phyloP scores from a whole-genome alignment of 2,888 invertebrate genomes.

The Drosophila fulvimacula region DNA sequence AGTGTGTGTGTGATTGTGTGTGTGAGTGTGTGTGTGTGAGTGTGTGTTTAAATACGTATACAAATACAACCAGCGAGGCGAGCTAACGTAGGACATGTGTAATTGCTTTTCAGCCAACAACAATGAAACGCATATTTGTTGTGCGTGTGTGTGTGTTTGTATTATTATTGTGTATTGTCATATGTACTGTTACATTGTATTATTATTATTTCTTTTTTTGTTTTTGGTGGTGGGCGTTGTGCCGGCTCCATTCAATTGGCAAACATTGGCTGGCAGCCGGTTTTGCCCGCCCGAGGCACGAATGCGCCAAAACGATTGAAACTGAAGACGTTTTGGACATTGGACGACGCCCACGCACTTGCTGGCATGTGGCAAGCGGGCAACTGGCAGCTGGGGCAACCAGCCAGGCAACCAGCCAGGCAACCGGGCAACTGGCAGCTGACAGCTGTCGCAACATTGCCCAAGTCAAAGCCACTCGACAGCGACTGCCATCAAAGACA shows the following conservation, averaged over 20 bases:
- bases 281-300: slow-evolving; percentile 44
- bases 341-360: slow-evolving; percentile 56
- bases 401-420: no score
- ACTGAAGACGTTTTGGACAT: slow-evolving; percentile 70
- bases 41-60: slow-evolving; percentile 13
- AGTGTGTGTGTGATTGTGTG: slow-evolving; percentile 14
- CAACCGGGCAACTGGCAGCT: slow-evolving; percentile 51
- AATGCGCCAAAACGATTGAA: slow-evolving; percentile 58
- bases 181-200: slow-evolving; percentile 47
- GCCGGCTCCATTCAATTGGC: slow-evolving; percentile 60
- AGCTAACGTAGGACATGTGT: slow-evolving; percentile 65
- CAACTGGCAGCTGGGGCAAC: no score
- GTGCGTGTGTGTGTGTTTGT: slow-evolving; percentile 17
- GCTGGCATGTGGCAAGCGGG: slow-evolving; percentile 36
- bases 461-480: slow-evolving; percentile 30
- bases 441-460: slow-evolving; percentile 71
- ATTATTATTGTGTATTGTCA: slow-evolving; percentile 30
- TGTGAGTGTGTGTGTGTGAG: slow-evolving; percentile 19
- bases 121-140: slow-evolving; percentile 37
- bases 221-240: slow-evolving; percentile 54
- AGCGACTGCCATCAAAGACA: slow-evolving; percentile 62
- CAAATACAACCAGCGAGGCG: slow-evolving; percentile 49
- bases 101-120: slow-evolving; percentile 65
- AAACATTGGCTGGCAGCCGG: slow-evolving; percentile 53
- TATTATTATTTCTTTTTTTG: slow-evolving; percentile 14